phyloP scores from a whole-genome alignment of 2,888 invertebrate species.

The Molanna angustata region DNA sequence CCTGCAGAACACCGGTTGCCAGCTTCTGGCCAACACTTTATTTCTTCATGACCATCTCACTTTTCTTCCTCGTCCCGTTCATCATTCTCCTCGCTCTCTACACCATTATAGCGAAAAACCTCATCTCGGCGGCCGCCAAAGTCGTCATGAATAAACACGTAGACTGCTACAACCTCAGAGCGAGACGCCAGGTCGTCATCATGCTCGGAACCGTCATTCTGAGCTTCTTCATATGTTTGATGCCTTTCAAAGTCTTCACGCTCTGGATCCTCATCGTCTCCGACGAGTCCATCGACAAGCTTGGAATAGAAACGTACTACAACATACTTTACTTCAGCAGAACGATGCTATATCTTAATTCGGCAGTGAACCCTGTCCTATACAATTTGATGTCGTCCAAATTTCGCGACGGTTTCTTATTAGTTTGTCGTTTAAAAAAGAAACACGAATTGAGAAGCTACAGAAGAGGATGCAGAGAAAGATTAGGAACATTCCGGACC shows the following conservation, averaged over 20 bases:
- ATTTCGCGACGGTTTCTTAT: constrained; percentile 77
- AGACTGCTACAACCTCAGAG: constrained; percentile 67
- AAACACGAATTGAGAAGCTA: constrained; percentile 45
- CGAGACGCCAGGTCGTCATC: constrained; percentile 77
- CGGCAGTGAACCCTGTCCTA: constrained; percentile 87
- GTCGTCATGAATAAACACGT: constrained; percentile 69
- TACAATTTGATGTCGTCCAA: constrained; percentile 91
- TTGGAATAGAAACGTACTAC: constrained; percentile 78
- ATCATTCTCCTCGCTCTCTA: constrained; percentile 77
- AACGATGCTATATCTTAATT: constrained; percentile 85
- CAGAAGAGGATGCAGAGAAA: constrained; percentile 44
- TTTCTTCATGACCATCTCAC: constrained; percentile 73
- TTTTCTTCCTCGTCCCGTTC: constrained; percentile 80
- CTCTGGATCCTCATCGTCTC: constrained; percentile 80
- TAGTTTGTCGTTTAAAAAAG: constrained; percentile 58
- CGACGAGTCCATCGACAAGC: constrained; percentile 61
- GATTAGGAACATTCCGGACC: constrained; percentile 57
- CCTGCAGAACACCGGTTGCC: constrained; percentile 77
- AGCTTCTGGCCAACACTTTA: constrained; percentile 74
- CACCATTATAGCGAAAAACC: constrained; percentile 77
- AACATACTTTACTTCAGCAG: constrained; percentile 80
- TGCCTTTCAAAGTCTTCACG: constrained; percentile 81
- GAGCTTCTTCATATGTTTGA: constrained; percentile 83
- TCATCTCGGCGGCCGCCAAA: constrained; percentile 68
- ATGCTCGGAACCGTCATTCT: constrained; percentile 86